These are phyloP conservation scores for Pangasius macronema DNA, from an alignment of 2,797 vertebrate species.

Conservation along the genomic window DNA sequence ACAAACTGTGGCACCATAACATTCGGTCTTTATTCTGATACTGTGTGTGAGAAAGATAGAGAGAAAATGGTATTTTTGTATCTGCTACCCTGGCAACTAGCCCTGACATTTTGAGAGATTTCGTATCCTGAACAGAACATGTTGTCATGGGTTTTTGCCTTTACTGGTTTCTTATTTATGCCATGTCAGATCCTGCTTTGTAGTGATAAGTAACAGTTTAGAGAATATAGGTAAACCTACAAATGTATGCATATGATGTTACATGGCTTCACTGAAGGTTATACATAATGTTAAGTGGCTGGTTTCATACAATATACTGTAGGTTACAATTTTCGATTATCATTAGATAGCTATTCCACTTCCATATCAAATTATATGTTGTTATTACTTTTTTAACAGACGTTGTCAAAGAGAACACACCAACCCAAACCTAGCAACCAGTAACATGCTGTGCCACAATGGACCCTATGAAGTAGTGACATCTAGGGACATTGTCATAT, in stretches of 20 bases:
- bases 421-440: slow-evolving; percentile 2
- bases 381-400: background rate
- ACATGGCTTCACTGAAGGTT: background rate
- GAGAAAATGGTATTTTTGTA: slow-evolving; percentile 26
- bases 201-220: background rate
- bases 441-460: background rate
- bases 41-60: slow-evolving; percentile 1
- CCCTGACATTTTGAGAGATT: slow-evolving; percentile 44
- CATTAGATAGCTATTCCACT: background rate
- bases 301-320: background rate
- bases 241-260: background rate
- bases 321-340: background rate
- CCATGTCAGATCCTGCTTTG: background rate
- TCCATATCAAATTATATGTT: background rate
- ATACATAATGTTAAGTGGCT: background rate
- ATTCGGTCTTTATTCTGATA: slow-evolving; percentile 4
- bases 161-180: slow-evolving; percentile 30
- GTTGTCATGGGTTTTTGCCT: slow-evolving; percentile 35
- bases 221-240: background rate
- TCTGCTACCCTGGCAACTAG: slow-evolving; percentile 42
- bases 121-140: slow-evolving; percentile 24
- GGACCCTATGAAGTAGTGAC: slow-evolving; percentile 49
- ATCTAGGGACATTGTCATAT: slow-evolving; percentile 45
- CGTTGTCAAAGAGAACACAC: background rate
- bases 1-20: background rate